A percentile compares a stretch with the other conserved stretches of the same genome.
These are phyloP conservation scores for Suricata suricatta DNA, from an alignment of 2,113 vertebrate genomes.

Conservation along the genomic window DNA sequence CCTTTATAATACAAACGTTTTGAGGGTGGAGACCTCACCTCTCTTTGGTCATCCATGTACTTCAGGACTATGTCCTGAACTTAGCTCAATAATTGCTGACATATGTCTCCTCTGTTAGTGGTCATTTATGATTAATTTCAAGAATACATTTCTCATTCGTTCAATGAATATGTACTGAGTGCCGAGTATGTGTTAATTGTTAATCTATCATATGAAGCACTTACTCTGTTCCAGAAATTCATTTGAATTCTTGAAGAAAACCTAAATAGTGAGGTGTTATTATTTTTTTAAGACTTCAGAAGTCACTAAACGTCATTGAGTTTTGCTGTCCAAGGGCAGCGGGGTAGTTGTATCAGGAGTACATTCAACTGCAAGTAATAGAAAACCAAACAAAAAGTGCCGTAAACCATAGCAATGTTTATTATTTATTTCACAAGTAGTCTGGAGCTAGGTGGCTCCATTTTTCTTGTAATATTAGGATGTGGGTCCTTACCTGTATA, in stretches of 20 bases:
- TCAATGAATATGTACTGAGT: not conserved
- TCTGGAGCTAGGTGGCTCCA: not conserved
- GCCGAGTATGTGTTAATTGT: not conserved
- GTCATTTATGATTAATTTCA: not conserved
- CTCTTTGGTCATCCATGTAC: not conserved
- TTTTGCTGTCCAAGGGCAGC: not conserved
- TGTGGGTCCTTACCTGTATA: not conserved
- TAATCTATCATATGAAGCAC: not conserved
- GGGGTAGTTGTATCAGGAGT: not conserved
- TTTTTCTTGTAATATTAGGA: not conserved
- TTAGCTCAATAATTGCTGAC: not conserved
- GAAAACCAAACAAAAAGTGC: not conserved
- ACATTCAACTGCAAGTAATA: not conserved
- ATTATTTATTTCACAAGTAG: not conserved
- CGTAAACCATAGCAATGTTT: not conserved
- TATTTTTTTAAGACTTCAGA: not conserved
- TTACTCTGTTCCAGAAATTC: not conserved
- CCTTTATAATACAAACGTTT: not conserved
- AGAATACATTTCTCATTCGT: not conserved
- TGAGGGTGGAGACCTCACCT: not conserved
- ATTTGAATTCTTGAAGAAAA: not conserved
- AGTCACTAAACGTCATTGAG: not conserved
- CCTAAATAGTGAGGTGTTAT: not conserved
- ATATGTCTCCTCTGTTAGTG: not conserved
- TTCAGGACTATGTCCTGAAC: not conserved